Conservation (phyloP, 2,888 invertebrate genomes). For the Calliphora vomitoria region DNA sequence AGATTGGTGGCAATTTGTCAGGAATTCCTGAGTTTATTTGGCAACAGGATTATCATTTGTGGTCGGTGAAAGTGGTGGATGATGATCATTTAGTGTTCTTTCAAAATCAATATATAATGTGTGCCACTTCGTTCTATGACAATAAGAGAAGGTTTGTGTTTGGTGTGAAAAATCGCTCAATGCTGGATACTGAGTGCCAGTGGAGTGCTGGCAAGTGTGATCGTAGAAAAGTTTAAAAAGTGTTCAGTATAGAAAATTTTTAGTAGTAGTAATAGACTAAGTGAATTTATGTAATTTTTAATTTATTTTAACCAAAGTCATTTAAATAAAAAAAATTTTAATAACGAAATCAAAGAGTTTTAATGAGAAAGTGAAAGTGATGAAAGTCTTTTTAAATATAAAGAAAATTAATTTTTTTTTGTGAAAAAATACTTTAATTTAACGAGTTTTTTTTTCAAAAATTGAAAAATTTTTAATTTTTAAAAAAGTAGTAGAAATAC, state of each 20-base stretch:
- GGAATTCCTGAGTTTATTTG: conserved; percentile 33
- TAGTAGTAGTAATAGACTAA: background rate
- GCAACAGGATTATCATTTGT: conserved; percentile 50
- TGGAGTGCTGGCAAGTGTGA: conserved; percentile 66
- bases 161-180: conserved; percentile 54
- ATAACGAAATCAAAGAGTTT: background rate
- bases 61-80: conserved; percentile 57
- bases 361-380: too few species aligned
- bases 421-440: too few species aligned
- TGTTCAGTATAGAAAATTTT: background rate
- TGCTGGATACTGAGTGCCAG: conserved; percentile 49
- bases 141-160: conserved; percentile 59
- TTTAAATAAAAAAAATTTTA: background rate
- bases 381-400: too few species aligned
- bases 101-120: conserved; percentile 56
- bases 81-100: conserved; percentile 61
- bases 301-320: background rate
- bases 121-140: conserved; percentile 62
- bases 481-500: too few species aligned
- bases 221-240: conserved; percentile 31
- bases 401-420: too few species aligned
- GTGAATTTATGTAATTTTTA: background rate
- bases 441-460: too few species aligned
- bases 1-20: conserved; percentile 57
- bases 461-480: too few species aligned